Conservation (phyloP, 2,113 vertebrate genomes). For the Lutjanus erythropterus region DNA sequence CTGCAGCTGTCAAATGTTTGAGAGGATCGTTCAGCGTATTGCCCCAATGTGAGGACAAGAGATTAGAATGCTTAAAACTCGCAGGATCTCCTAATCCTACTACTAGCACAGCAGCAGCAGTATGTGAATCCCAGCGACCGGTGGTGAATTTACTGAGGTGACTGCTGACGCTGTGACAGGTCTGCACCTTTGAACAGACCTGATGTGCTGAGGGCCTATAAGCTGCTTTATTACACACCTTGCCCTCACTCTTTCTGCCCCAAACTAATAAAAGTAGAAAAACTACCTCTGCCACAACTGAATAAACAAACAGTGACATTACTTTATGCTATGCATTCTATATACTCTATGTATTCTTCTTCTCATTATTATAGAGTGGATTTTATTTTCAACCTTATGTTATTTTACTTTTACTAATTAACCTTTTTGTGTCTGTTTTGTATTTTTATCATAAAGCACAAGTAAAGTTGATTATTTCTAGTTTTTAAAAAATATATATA, state of each 20-base stretch:
- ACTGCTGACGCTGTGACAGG: constrained; percentile 59
- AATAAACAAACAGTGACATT: constrained; percentile 6
- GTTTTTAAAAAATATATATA: too few relatives aligned
- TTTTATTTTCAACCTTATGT: too few relatives aligned
- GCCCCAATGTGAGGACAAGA: constrained; percentile 33
- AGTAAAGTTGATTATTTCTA: too few relatives aligned
- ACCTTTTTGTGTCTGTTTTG: too few relatives aligned
- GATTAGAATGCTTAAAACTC: constrained; percentile 50
- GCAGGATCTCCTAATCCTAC: constrained; percentile 42
- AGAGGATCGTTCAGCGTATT: constrained; percentile 40
- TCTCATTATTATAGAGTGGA: too few relatives aligned
- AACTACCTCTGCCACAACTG: neutral
- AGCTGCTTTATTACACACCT: constrained; percentile 26
- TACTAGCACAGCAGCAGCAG: constrained; percentile 27
- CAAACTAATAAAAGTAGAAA: constrained; percentile 25
- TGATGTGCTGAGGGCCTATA: constrained; percentile 32
- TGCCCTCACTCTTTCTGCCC: constrained; percentile 26
- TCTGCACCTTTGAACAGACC: constrained; percentile 45
- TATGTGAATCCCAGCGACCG: constrained; percentile 23
- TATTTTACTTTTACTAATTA: too few relatives aligned
- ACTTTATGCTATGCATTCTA: too few relatives aligned
- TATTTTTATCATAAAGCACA: too few relatives aligned
- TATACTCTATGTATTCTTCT: too few relatives aligned
- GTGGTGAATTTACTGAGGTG: constrained; percentile 62
- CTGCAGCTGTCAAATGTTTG: constrained; percentile 57